phyloP scores from a whole-genome alignment of 2,888 invertebrate species.

The Tortrix viridana region DNA sequence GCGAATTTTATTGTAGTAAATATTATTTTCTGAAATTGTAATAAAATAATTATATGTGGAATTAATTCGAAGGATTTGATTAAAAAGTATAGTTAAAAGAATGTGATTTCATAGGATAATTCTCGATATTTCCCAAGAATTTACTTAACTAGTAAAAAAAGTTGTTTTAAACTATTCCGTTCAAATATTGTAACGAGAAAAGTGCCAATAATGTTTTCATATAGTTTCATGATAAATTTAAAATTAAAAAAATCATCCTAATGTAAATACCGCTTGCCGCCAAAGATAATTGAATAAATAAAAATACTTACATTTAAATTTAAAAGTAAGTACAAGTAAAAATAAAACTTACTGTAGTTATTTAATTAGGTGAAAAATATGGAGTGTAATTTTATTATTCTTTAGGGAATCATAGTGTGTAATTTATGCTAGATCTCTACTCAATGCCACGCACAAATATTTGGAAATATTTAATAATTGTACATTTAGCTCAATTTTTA shows the following conservation, averaged over 20 bases:
- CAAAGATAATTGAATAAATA: constrained; percentile 68
- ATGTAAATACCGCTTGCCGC: constrained; percentile 73
- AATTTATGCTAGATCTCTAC: constrained; percentile 50
- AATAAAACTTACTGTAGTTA: constrained; percentile 41
- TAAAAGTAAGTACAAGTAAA: too few relatives aligned
- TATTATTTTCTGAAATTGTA: constrained; percentile 17
- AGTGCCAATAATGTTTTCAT: constrained; percentile 23
- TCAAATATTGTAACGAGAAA: not conserved
- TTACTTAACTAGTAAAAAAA: constrained; percentile 9
- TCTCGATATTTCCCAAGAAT: not conserved
- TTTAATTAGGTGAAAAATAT: constrained; percentile 29
- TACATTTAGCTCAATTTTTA: constrained; percentile 34
- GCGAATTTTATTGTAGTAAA: constrained; percentile 14
- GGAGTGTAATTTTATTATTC: constrained; percentile 32
- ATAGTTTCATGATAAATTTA: constrained; percentile 32
- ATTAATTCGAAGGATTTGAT: constrained; percentile 36
- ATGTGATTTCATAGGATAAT: constrained; percentile 28
- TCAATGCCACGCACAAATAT: constrained; percentile 60
- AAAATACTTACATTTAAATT: constrained; percentile 47
- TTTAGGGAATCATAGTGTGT: constrained; percentile 42
- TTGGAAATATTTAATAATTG: constrained; percentile 48
- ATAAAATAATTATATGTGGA: constrained; percentile 14
- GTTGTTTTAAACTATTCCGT: too few relatives aligned
- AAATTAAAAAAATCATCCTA: constrained; percentile 27
- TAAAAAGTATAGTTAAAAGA: not conserved